Conservation (phyloP, 2,113 vertebrate genomes). For the Nymphicus hollandicus region DNA sequence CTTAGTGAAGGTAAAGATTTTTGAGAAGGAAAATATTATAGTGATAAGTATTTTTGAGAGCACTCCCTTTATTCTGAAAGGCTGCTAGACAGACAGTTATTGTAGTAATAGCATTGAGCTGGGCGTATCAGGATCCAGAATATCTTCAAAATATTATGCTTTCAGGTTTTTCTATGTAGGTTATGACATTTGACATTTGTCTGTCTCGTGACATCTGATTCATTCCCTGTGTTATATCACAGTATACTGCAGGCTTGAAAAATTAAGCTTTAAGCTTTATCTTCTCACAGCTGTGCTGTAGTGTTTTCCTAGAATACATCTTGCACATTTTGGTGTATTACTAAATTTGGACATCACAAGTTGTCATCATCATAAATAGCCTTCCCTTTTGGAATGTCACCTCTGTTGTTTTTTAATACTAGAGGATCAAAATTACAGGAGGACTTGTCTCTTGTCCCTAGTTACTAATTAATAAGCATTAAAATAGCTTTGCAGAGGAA, state of each 20-base stretch:
- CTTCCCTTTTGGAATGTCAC: neutral
- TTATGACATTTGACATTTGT: neutral
- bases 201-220: neutral
- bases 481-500: neutral
- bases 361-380: neutral
- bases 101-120: neutral
- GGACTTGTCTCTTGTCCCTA: neutral
- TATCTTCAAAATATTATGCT: neutral
- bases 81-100: neutral
- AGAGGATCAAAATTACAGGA: neutral
- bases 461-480: neutral
- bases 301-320: neutral
- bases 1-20: neutral
- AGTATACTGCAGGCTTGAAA: neutral
- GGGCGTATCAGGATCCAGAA: neutral
- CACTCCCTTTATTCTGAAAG: neutral
- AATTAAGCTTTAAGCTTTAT: neutral
- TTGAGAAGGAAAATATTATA: neutral
- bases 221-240: neutral
- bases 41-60: neutral
- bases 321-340: neutral
- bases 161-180: neutral
- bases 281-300: neutral
- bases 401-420: neutral
- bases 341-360: neutral